phyloP scores from a whole-genome alignment of 2,888 invertebrate species.

The Podabrus alpinus region DNA sequence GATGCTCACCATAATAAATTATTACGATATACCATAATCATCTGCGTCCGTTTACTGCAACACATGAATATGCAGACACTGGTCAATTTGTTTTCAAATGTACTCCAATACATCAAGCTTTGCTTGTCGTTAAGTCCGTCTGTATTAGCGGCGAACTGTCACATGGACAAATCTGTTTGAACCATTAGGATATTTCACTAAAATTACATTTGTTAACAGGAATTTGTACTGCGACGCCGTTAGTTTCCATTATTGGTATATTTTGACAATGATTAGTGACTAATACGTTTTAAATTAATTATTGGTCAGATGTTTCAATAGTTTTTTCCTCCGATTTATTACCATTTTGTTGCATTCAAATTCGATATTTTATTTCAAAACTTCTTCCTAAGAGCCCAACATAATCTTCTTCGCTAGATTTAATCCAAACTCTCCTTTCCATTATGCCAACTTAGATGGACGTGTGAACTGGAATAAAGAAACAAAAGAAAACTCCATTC shows the following conservation, averaged over 20 bases:
- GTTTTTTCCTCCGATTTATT: not conserved
- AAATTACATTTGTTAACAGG: slow-evolving; percentile 54
- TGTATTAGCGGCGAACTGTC: slow-evolving; percentile 51
- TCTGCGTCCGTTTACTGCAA: slow-evolving; percentile 37
- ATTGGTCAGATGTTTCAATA: slow-evolving; percentile 6
- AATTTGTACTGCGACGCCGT: slow-evolving; percentile 40
- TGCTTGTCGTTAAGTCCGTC: slow-evolving; percentile 53
- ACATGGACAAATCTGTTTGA: slow-evolving; percentile 54
- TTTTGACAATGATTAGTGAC: slow-evolving; percentile 29
- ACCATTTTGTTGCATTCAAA: not conserved
- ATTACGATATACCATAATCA: slow-evolving; percentile 34
- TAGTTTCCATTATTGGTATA: slow-evolving; percentile 29
- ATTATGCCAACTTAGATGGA: not conserved
- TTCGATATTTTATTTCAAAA: not conserved
- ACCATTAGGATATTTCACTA: slow-evolving; percentile 53
- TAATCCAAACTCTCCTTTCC: not conserved
- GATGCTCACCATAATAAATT: slow-evolving; percentile 21
- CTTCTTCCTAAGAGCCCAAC: not conserved
- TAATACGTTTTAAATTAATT: slow-evolving; percentile 26
- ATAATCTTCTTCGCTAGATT: not conserved
- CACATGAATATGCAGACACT: slow-evolving; percentile 41
- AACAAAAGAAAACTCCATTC: not conserved
- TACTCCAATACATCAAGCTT: slow-evolving; percentile 52
- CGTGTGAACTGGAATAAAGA: not conserved
- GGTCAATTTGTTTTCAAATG: slow-evolving; percentile 50